Evolutionary conservation across 2,113 vertebrate species (phyloP).

Genomic region (Spilogale gracilis): DNA sequence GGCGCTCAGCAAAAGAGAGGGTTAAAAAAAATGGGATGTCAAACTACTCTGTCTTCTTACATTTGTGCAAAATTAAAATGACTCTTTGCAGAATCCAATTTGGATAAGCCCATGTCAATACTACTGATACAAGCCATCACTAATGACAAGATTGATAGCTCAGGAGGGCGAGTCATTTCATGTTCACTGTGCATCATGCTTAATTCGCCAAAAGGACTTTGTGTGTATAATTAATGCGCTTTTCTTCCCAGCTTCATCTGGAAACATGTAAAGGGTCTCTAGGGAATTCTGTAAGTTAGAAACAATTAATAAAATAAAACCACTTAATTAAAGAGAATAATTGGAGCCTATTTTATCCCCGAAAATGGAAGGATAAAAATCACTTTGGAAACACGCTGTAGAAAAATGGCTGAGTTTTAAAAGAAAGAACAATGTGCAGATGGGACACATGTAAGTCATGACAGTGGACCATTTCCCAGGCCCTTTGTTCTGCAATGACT

Average conservation of each 20-base stretch:
- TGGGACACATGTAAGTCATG: conserved; percentile 64
- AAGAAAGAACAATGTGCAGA: conserved; percentile 70
- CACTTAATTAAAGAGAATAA: conserved; percentile 87
- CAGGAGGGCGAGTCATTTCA: conserved; percentile 78
- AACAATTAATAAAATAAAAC: conserved; percentile 89
- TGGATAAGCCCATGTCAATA: conserved; percentile 84
- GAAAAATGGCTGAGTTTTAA: conserved; percentile 66
- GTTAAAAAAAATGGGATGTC: conserved; percentile 55
- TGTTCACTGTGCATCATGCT: conserved; percentile 78
- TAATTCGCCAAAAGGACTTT: conserved; percentile 81
- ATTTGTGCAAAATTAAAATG: conserved; percentile 79
- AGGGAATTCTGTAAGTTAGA: conserved; percentile 86
- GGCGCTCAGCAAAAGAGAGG: background rate
- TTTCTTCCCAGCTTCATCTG: conserved; percentile 87
- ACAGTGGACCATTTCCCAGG: conserved; percentile 49
- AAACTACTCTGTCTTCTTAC: conserved; percentile 70
- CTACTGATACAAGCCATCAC: conserved; percentile 78
- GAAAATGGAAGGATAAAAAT: conserved; percentile 83
- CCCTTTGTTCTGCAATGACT: conserved; percentile 59
- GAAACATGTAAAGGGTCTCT: conserved; percentile 85
- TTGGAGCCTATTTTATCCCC: conserved; percentile 82
- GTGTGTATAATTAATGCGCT: conserved; percentile 88
- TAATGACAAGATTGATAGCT: conserved; percentile 83
- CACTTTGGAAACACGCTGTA: conserved; percentile 65
- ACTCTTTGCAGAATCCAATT: conserved; percentile 79